These are phyloP conservation scores for Malurus splendens DNA, from an alignment of 2,797 vertebrate species.

Conservation along the genomic window DNA sequence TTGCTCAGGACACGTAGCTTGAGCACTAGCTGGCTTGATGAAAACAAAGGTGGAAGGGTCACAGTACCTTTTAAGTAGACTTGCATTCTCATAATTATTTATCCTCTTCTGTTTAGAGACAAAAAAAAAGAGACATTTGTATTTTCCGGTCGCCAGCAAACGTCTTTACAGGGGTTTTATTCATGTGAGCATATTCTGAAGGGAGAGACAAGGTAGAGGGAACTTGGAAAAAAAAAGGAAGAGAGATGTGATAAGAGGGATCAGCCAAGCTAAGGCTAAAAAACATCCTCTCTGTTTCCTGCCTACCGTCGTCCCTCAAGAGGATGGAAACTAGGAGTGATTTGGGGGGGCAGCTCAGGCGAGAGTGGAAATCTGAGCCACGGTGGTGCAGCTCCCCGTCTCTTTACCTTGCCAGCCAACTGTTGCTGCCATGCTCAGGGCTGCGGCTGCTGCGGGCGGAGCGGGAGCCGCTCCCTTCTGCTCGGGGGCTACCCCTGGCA, in stretches of 20 bases:
- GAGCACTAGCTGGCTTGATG: slow-evolving; percentile 31
- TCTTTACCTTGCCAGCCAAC: slow-evolving; percentile 62
- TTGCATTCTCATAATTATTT: slow-evolving; percentile 18
- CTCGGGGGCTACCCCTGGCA: background rate
- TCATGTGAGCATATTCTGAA: background rate
- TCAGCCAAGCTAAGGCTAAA: background rate
- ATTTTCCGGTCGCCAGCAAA: background rate
- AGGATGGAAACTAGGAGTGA: background rate
- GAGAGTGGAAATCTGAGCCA: background rate
- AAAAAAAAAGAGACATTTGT: background rate
- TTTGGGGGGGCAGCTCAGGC: background rate
- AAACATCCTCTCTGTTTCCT: background rate
- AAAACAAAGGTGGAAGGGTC: slow-evolving; percentile 48
- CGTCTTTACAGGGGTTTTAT: background rate
- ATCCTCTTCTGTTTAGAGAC: background rate
- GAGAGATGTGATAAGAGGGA: background rate
- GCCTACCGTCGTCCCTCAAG: background rate
- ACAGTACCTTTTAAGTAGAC: slow-evolving; percentile 22
- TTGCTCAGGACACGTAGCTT: slow-evolving; percentile 46
- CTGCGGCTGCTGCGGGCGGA: background rate
- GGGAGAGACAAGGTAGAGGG: slow-evolving; percentile 38
- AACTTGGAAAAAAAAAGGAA: slow-evolving; percentile 11
- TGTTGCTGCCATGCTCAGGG: slow-evolving; percentile 65
- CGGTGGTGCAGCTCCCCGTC: background rate
- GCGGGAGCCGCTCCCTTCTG: background rate